phyloP scores from a whole-genome alignment of 2,797 vertebrate species.

The Ficedula albicollis region DNA sequence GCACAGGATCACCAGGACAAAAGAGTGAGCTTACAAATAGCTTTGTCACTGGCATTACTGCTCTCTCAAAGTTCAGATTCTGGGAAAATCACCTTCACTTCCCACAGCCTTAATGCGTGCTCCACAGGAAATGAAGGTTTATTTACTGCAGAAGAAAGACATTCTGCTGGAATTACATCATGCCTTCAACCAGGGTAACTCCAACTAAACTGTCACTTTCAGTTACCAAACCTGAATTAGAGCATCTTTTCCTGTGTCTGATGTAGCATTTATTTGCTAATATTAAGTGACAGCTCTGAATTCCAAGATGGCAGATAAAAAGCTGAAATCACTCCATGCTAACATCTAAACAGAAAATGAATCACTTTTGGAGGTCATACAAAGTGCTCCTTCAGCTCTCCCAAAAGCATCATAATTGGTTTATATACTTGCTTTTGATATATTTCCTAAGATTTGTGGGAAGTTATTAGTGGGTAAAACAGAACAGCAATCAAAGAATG shows the following conservation, averaged over 20 bases:
- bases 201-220: conserved; percentile 20
- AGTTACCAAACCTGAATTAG: conserved; percentile 26
- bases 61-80: background rate
- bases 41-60: background rate
- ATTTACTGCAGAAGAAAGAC: conserved; percentile 19
- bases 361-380: background rate
- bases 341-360: background rate
- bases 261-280: conserved; percentile 22
- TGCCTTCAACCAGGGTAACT: background rate
- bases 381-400: background rate
- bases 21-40: background rate
- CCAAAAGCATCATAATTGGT: background rate
- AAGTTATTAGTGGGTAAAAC: background rate
- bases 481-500: conserved; percentile 23
- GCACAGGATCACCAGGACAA: background rate
- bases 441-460: conserved; percentile 3
- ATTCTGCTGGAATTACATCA: conserved; percentile 7
- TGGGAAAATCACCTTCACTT: background rate
- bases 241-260: conserved; percentile 15
- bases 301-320: conserved; percentile 25
- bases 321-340: background rate
- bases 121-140: background rate
- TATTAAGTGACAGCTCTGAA: conserved; percentile 37
- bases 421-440: conserved; percentile 8
- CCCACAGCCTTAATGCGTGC: background rate